Evolutionary conservation across 35 echinoderm and acorn worm genomes (phyloP).

Genomic region (Patiria miniata): DNA sequence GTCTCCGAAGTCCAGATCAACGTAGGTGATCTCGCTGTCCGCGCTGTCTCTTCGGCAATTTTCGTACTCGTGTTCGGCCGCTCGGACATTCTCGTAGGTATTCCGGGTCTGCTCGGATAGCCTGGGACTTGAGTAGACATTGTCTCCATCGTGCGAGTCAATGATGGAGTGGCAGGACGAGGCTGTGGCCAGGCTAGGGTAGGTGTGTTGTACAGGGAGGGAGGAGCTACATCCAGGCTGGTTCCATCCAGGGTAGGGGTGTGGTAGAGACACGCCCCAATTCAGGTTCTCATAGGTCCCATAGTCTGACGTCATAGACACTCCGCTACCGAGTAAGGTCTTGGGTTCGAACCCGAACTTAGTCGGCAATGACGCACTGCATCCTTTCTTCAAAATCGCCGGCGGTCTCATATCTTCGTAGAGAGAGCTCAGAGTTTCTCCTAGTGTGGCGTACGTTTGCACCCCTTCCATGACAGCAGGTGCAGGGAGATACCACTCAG

Average conservation of each 20-base stretch:
- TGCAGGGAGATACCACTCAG: no score
- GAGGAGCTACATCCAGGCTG: not conserved
- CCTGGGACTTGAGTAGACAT: no score
- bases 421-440: not conserved
- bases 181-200: no score
- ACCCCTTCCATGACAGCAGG: no score
- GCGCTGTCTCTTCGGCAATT: not conserved
- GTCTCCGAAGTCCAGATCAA: not conserved
- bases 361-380: not conserved
- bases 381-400: not conserved
- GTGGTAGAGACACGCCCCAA: not conserved
- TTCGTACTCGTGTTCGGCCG: not conserved
- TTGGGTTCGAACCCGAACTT: not conserved
- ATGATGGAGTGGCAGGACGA: no score
- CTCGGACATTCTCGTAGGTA: not conserved
- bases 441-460: not conserved
- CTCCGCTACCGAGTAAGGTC: not conserved
- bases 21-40: not conserved
- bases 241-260: not conserved
- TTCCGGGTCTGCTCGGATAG: not conserved
- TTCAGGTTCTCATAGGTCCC: not conserved
- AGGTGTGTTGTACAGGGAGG: not conserved
- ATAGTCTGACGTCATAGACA: not conserved
- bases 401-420: not conserved
- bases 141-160: no score